Evolutionary conservation across 2,797 vertebrate species (phyloP).

Genomic region (Bucorvus abyssinicus): DNA sequence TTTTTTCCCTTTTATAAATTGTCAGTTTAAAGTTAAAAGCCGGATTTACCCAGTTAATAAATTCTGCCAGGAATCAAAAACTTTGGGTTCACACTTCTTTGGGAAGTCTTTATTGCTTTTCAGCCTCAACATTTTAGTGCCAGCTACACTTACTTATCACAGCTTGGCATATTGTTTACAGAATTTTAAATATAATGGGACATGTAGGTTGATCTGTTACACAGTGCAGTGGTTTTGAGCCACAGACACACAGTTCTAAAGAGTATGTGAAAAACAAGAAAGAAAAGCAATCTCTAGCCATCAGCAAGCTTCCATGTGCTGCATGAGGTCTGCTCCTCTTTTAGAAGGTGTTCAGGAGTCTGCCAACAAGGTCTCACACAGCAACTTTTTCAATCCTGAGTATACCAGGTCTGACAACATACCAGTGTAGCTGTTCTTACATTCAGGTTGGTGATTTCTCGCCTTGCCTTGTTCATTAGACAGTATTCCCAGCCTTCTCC

Average conservation of each 20-base stretch:
- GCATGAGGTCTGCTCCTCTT: neutral
- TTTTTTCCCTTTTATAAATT: neutral
- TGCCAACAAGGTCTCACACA: neutral
- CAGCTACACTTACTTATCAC: neutral
- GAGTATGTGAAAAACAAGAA: neutral
- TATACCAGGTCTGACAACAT: neutral
- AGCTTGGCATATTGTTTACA: neutral
- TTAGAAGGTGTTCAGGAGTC: neutral
- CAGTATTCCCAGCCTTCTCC: neutral
- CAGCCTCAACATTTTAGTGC: neutral
- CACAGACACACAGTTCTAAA: neutral
- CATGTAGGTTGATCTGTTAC: neutral
- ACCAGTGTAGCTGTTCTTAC: neutral
- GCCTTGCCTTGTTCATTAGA: neutral
- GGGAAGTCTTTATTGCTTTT: neutral
- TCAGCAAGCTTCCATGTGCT: neutral
- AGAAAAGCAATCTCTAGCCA: neutral
- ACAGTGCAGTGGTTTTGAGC: neutral
- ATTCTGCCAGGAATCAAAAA: neutral
- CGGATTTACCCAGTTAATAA: neutral
- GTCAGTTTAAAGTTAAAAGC: neutral
- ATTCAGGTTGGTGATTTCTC: neutral
- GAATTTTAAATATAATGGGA: neutral
- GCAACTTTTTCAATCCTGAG: neutral
- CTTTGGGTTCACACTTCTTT: neutral